phyloP scores from a whole-genome alignment of 2,113 vertebrate genomes.

The Ranitomeya variabilis region DNA sequence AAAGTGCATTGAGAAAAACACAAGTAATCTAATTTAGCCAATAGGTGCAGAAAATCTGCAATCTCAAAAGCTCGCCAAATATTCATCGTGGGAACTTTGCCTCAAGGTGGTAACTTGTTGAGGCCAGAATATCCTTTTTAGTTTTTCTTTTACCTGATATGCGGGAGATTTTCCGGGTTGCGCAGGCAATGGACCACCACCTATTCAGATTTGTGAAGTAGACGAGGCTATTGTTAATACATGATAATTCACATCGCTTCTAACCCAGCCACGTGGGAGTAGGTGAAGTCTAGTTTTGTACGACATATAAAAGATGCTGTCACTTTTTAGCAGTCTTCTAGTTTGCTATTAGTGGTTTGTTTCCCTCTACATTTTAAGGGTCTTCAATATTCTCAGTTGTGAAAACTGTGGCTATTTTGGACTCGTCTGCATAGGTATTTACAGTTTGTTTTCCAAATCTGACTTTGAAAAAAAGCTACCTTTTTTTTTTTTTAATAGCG shows the following conservation, averaged over 20 bases:
- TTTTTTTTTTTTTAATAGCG: not conserved
- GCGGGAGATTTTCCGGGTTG: too few relatives aligned
- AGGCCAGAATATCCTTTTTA: too few relatives aligned
- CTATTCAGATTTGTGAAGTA: too few relatives aligned
- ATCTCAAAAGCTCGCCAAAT: too few relatives aligned
- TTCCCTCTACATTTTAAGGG: not conserved
- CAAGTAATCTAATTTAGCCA: too few relatives aligned
- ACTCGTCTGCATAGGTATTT: not conserved
- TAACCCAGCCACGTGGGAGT: not conserved
- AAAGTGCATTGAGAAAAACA: too few relatives aligned
- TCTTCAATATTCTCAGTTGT: not conserved
- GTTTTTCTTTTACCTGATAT: too few relatives aligned
- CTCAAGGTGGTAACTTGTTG: too few relatives aligned
- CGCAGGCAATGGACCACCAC: too few relatives aligned
- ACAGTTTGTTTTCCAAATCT: not conserved
- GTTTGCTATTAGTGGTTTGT: not conserved
- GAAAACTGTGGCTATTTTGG: not conserved
- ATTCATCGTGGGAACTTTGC: too few relatives aligned
- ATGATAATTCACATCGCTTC: not conserved
- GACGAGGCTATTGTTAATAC: not conserved
- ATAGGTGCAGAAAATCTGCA: too few relatives aligned
- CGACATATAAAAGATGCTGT: not conserved
- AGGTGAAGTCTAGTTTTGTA: not conserved
- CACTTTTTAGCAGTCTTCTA: not conserved
- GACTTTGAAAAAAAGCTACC: not conserved